Base-by-base conservation (phyloP, 2,888 invertebrate genomes). In the Machimus atricapillus region DNA sequence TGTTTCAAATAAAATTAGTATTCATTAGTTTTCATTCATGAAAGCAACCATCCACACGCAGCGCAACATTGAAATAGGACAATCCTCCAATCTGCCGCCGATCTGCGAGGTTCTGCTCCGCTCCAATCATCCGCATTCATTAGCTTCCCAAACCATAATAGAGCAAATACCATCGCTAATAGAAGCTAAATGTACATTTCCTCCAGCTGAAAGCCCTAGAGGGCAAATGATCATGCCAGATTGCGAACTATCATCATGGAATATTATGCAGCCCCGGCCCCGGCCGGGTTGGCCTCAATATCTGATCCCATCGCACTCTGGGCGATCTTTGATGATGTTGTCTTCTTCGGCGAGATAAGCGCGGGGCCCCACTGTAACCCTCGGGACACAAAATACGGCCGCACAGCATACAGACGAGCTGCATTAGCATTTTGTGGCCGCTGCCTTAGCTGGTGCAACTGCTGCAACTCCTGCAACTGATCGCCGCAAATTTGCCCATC, bases 141-240 rank as follows among this genome's bases (percentile, higher is more conserved):
- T 82, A 82, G 58, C 37, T 66, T 82, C 34, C 52, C 66, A 82
- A 58, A 34, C 58, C 58, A 82, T 82, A 82, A 82, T 66, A 82
- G 82, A 82, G 58, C 82, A 34, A 82, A 82, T 82, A 74, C 58
- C 85, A 85, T 74, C 31, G 46, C 85, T 85, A 85, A 85, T 85
- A 85, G 85, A 85, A 46, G 85, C 74, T 85, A 85, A 85, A 85
- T 85, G 85, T 74, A 74, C 46, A 85, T 74, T 85, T 85, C 85
- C 85, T 74, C 43, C 58, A 27, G 66, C 19, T 19, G 19, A 52
- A 82, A 82, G 37, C 85, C 85, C 85, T 74, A 74, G 85, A 85
- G 85, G 85, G 85, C 74, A 85, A 74, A 74, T 34, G 85, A 85
- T 85, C 74, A 74, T 74, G 27, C 43, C 74, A 74, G 85, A 85